These are phyloP conservation scores for Ranitomeya imitator DNA, from an alignment of 2,113 vertebrate species.

Conservation along the genomic window DNA sequence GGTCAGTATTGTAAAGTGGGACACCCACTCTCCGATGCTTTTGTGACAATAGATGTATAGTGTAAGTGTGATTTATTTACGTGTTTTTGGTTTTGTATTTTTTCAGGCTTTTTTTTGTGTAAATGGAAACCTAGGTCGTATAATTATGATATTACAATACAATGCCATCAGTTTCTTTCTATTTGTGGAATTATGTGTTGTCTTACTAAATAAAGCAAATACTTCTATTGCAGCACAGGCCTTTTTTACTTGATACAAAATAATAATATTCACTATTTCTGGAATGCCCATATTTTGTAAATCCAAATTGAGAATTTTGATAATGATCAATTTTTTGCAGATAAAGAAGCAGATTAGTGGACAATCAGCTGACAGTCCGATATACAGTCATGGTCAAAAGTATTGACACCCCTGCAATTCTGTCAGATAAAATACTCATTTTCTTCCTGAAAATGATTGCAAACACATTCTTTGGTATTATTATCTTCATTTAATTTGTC, in stretches of 20 bases:
- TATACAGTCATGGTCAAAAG: no score
- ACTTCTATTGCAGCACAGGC: neutral
- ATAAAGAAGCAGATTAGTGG: no score
- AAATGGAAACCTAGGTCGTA: neutral
- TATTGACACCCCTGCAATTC: no score
- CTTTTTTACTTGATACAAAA: neutral
- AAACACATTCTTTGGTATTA: no score
- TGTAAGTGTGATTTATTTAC: neutral
- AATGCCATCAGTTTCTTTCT: neutral
- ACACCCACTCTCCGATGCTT: neutral
- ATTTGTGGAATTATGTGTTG: slow-evolving; percentile 17
- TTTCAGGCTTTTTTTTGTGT: neutral
- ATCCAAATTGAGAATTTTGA: no score
- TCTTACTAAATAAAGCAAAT: slow-evolving; percentile 40
- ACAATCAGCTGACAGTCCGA: no score
- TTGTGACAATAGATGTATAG: neutral
- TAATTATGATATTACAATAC: neutral
- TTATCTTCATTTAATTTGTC: no score
- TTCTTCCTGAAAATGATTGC: no score
- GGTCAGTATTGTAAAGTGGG: neutral
- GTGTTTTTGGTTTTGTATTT: neutral
- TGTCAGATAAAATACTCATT: no score
- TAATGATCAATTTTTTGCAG: no score
- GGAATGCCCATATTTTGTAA: no score
- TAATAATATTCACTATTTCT: no score